Percentiles rank a stretch among this genome's conserved stretches.
These are phyloP conservation scores for Xylocopa sonorina DNA, from an alignment of 1,140 invertebrate species.

Conservation along the genomic window DNA sequence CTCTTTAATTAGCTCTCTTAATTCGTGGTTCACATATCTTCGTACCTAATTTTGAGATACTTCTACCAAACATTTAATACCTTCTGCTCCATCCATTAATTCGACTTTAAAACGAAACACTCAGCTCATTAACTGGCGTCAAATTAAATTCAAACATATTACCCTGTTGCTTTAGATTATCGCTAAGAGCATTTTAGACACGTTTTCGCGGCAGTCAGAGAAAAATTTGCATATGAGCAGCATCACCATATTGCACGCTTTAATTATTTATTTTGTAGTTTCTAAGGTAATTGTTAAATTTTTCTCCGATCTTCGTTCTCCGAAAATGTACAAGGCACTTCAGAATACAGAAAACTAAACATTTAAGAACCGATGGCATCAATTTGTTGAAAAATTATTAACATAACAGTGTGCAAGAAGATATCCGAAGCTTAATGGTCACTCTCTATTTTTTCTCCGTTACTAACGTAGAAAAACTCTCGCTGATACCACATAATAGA, in stretches of 20 bases:
- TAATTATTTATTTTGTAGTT: no score
- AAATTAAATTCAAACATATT: neutral
- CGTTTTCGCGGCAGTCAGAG: neutral
- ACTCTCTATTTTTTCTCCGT: no score
- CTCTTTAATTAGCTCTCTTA: neutral
- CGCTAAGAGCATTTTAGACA: neutral
- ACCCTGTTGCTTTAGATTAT: neutral
- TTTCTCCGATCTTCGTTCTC: no score
- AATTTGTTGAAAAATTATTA: no score
- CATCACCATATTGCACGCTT: no score
- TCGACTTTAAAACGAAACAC: neutral
- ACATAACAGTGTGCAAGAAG: no score
- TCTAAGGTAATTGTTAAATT: no score
- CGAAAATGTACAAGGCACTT: no score
- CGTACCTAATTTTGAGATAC: neutral
- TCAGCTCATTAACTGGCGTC: neutral
- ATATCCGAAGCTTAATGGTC: no score
- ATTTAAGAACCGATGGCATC: no score
- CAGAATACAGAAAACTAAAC: no score
- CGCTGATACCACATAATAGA: neutral
- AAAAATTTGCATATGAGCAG: neutral
- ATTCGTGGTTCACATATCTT: neutral
- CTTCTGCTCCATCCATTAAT: no score
- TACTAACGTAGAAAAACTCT: neutral
- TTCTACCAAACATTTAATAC: neutral